These are phyloP conservation scores for Alligator sinensis DNA, from an alignment of 2,113 vertebrate genomes.

Conservation along the genomic window DNA sequence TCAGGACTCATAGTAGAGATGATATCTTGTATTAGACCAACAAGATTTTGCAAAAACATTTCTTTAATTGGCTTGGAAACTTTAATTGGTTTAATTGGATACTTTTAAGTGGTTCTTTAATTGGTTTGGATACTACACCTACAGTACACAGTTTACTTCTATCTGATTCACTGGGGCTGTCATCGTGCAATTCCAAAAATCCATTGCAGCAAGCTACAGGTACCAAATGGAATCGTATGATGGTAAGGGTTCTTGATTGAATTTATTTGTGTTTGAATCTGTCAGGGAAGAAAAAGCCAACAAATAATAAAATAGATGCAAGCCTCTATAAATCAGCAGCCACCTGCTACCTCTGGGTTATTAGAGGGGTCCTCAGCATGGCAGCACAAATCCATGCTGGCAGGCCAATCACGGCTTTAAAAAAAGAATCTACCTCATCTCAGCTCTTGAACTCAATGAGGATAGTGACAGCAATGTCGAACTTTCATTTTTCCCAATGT, in stretches of 20 bases:
- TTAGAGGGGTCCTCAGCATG: constrained; percentile 72
- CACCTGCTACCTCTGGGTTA: constrained; percentile 75
- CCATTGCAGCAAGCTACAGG: constrained; percentile 49
- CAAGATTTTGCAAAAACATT: no score
- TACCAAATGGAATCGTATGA: constrained; percentile 73
- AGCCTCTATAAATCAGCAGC: constrained; percentile 78
- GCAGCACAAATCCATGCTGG: constrained; percentile 75
- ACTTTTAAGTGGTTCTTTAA: no score
- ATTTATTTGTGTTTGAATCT: constrained; percentile 75
- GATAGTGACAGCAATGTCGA: constrained; percentile 55
- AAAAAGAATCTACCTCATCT: constrained; percentile 57
- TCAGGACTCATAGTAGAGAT: constrained; percentile 48
- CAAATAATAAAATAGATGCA: constrained; percentile 82
- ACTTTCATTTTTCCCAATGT: constrained; percentile 69
- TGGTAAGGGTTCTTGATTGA: constrained; percentile 74
- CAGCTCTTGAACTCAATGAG: constrained; percentile 50
- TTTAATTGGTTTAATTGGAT: no score
- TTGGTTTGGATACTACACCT: background rate
- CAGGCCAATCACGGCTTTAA: constrained; percentile 76
- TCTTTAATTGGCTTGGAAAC: no score
- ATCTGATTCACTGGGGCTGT: constrained; percentile 70
- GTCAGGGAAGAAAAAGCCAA: constrained; percentile 79
- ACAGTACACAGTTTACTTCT: constrained; percentile 71
- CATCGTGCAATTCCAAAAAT: constrained; percentile 77
- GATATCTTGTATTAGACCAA: no score